Evolutionary conservation across 2,113 vertebrate genomes (phyloP).

Genomic region (Trichomycterus rosablanca): DNA sequence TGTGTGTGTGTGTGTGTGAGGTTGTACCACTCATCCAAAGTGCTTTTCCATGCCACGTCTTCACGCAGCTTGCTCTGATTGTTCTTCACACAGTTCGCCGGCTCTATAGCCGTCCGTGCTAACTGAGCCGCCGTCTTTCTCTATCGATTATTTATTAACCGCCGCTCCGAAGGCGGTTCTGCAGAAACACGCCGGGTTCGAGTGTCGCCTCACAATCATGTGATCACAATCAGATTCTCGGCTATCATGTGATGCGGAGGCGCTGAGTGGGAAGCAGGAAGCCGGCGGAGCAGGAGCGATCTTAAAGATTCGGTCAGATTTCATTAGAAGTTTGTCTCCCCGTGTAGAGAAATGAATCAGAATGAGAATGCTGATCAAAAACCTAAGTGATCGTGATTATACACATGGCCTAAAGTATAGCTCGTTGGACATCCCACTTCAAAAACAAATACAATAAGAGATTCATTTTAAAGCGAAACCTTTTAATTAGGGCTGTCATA

Average conservation of each 20-base stretch:
- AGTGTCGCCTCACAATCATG: constrained; percentile 28
- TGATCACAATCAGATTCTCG: constrained; percentile 19
- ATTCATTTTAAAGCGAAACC: too few relatives aligned
- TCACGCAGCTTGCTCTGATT: constrained; percentile 35
- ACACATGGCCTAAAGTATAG: too few relatives aligned
- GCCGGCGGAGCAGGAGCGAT: neutral
- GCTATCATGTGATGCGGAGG: neutral
- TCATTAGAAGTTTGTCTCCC: too few relatives aligned
- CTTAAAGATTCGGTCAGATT: constrained; percentile 54
- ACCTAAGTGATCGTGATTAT: too few relatives aligned
- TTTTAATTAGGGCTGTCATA: too few relatives aligned
- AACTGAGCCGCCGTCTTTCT: constrained; percentile 46
- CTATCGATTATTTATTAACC: constrained; percentile 44
- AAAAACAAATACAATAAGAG: too few relatives aligned
- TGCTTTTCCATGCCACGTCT: constrained; percentile 56
- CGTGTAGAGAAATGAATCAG: too few relatives aligned
- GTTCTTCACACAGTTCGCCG: constrained; percentile 18
- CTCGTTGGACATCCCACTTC: too few relatives aligned
- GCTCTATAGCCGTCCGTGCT: constrained; percentile 25
- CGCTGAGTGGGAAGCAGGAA: neutral
- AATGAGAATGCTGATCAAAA: too few relatives aligned
- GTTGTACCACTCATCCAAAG: constrained; percentile 31
- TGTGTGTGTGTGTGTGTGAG: constrained; percentile 20
- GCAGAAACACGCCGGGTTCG: constrained; percentile 38
- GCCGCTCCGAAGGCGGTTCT: constrained; percentile 33